Base-by-base conservation (phyloP, 2,797 vertebrate species). In the Sebastes diploproa region DNA sequence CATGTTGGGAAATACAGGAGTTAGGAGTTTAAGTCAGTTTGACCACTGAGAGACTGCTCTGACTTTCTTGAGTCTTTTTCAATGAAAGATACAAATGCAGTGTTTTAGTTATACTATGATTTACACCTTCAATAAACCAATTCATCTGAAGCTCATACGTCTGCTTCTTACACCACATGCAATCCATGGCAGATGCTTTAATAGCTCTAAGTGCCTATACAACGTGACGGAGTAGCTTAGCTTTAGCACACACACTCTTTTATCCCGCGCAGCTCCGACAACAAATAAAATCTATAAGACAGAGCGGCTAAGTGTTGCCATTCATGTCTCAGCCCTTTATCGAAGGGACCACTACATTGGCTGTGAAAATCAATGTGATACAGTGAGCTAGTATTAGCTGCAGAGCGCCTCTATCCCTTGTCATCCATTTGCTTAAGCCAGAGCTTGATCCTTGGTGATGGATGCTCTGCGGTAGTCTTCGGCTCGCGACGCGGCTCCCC, bases 401-500 rank as follows among this genome's bases (percentile, higher is more conserved):
- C 86, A 76, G 77, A 85, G 81, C 20, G 27, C 60, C 86, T 92
- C 87, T 77, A 91, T 94, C 92, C 91, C 93, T 91, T 91, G 93
- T 94, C 93, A 94, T 93, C 91, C 91, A 92, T 93, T 93, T 91
- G 89, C 90, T 92, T 92, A 94, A 94, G 86, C 90, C 88, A 69
- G 72, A 78, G 85, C 91, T 88, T 93, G 92, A 94, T 93, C 92
- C 92, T 86, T 29, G 16, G 86, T 93, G 94, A 94, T 91, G 92
- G 89, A 91, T 91, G 91, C 91, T 89, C 88, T 76, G 92, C 72
- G 71, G 88, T 89, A 80, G 89, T 88, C 88, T 80, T 80, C 52
- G 29, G 58, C 81, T 84, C 59, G 80, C 81, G 78, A 84, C 88
- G 42, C 76, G 13, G 84, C 88, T 92, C 78, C 82, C 82, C 30